phyloP scores from a whole-genome alignment of 64 coral and sea anemone species.

The Montipora efflorescens region DNA sequence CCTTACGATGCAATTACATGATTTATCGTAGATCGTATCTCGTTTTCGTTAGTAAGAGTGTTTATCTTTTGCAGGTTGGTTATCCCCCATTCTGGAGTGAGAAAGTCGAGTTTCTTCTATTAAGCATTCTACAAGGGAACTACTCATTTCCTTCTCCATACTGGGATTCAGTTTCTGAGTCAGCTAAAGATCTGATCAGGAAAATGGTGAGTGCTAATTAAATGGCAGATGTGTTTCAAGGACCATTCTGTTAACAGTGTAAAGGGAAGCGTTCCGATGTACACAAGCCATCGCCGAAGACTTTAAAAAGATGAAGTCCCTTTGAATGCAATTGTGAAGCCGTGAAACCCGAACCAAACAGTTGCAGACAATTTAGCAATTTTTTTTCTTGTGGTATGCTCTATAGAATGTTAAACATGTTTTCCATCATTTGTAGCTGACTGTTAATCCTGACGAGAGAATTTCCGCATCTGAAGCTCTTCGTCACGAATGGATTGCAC shows the following conservation, averaged over 20 bases:
- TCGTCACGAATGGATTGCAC: slow-evolving; percentile 84
- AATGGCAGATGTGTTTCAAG: neutral
- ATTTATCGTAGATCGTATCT: no score
- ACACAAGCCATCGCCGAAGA: no score
- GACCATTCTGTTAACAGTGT: neutral
- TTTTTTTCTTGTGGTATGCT: neutral
- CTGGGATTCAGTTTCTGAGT: slow-evolving; percentile 86
- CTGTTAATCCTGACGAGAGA: slow-evolving; percentile 72
- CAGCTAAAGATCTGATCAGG: slow-evolving; percentile 82
- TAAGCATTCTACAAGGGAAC: slow-evolving; percentile 92
- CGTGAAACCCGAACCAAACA: no score
- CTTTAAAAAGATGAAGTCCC: no score
- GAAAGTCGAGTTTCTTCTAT: slow-evolving; percentile 72
- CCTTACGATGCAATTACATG: no score
- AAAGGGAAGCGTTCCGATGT: no score
- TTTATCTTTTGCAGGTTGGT: slow-evolving; percentile 58
- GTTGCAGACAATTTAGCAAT: no score
- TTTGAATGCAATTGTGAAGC: no score
- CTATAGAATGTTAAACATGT: neutral
- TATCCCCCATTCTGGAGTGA: slow-evolving; percentile 98
- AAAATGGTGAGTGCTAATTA: slow-evolving; percentile 70
- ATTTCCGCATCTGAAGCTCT: slow-evolving; percentile 77
- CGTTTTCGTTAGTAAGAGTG: neutral
- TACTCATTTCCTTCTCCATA: slow-evolving; percentile 95
- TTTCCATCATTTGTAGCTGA: slow-evolving; percentile 59